Conservation (phyloP, 2,797 vertebrate genomes). For the Micropoecilia bifurca region DNA sequence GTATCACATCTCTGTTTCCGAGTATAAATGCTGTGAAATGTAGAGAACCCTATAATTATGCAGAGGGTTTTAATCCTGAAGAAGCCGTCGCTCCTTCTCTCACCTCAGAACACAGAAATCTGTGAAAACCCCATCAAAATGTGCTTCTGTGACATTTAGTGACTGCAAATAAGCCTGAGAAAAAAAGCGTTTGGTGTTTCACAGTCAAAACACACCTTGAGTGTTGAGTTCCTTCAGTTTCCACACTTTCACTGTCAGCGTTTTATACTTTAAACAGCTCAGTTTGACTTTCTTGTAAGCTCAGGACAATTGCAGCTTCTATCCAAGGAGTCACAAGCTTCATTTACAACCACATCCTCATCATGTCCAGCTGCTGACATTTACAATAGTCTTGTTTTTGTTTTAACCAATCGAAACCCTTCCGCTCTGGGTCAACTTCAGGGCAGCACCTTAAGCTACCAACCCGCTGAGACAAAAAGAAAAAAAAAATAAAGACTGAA, state of each 20-base stretch:
- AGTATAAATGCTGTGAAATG: neutral
- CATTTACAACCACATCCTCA: constrained; percentile 26
- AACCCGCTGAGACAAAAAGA: constrained; percentile 34
- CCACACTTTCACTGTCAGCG: neutral
- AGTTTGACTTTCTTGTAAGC: neutral
- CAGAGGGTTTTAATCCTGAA: neutral
- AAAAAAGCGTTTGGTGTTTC: neutral
- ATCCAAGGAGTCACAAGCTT: constrained; percentile 14
- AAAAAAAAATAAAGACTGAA: neutral
- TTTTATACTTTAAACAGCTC: neutral
- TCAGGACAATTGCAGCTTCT: constrained; percentile 35
- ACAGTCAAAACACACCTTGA: neutral
- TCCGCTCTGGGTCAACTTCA: constrained; percentile 50
- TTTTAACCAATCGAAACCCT: constrained; percentile 26
- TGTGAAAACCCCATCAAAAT: neutral
- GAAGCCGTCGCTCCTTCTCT: neutral
- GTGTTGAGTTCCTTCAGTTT: neutral
- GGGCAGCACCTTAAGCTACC: constrained; percentile 56
- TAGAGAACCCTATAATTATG: neutral
- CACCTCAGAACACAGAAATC: neutral
- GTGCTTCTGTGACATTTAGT: neutral
- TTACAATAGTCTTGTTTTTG: constrained; percentile 29
- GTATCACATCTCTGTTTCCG: neutral
- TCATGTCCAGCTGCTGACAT: constrained; percentile 36
- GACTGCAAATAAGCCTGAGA: neutral